Evolutionary conservation across 2,113 vertebrate species (phyloP), one percentile per base, ranked within the genome.

Genomic region (Petrocephalus zakoni): DNA sequence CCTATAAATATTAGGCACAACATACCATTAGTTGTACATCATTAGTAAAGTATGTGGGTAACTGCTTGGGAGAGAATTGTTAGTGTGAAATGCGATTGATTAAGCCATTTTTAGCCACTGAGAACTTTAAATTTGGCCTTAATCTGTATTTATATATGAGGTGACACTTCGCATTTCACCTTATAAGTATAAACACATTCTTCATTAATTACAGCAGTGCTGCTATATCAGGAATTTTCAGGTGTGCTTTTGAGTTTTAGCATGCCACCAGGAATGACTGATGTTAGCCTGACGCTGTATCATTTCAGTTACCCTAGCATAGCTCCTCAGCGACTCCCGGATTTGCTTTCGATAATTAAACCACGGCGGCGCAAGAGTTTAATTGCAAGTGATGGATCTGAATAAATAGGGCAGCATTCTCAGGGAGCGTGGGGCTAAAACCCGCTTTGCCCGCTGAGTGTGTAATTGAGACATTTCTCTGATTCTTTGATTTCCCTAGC

Each of bases 351-450:
- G 21, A 88, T 51, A 88, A 78, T 88, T 88, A 53, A 68, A 29
- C 4, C 37, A 49, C 47, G 52, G 64, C 29, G 7, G 64, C 49
- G 61, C 6, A 11, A 22, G 25, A 88, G 56, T 37, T 37, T 49
- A 55, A 78, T 52, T 78, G 68, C 17, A 19, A 55, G 64, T 34
- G 46, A 34, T 78, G 55, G 47, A 51, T 88, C 68, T 34, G 64
- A 88, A 88, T 42, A 53, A 81, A 51, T 29, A 88, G 68, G 87
- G 52, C 51, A 22, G 29, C 13, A 81, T 72, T 88, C 51, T 88
- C 68, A 42, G 21, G 51, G 68, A 52, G 64, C 19, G 7, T 3
- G 49, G 8, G 29, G 5, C n/a, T 25, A 3, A 21, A 56, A 37
- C 64, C 82, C 46, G 0, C 83, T 72, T 17, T 75, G 34, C 83